These are phyloP conservation scores for Zaprionus bogoriensis DNA, from an alignment of 2,888 invertebrate genomes.

Conservation along the genomic window DNA sequence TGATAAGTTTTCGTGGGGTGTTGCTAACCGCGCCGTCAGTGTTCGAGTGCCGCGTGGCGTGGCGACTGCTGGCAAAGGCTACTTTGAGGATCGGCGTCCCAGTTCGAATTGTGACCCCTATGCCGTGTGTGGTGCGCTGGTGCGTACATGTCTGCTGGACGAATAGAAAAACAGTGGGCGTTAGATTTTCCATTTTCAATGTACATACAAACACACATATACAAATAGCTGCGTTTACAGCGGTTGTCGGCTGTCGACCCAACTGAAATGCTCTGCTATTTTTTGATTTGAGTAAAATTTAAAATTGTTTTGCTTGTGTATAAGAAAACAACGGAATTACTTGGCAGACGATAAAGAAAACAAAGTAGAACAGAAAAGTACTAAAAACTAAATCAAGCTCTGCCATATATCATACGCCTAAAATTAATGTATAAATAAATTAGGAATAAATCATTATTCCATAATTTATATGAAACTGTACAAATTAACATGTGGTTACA, in stretches of 20 bases:
- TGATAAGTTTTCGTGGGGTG: slow-evolving; percentile 87
- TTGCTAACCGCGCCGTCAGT: slow-evolving; percentile 87
- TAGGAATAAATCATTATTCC: slow-evolving; percentile 26
- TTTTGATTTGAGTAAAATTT: slow-evolving; percentile 22
- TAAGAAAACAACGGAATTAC: slow-evolving; percentile 50
- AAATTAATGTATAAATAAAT: slow-evolving; percentile 47
- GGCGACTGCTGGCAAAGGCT: slow-evolving; percentile 88
- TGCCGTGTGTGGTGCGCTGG: slow-evolving; percentile 86
- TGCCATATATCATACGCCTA: slow-evolving; percentile 63
- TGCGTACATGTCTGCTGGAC: slow-evolving; percentile 84
- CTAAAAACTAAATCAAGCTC: slow-evolving; percentile 24
- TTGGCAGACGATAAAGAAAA: slow-evolving; percentile 29
- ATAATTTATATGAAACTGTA: slow-evolving; percentile 24
- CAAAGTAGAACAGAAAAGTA: slow-evolving; percentile 42
- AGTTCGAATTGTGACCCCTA: slow-evolving; percentile 90
- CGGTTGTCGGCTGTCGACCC: not conserved
- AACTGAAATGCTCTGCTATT: slow-evolving; percentile 17
- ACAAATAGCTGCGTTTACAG: slow-evolving; percentile 3
- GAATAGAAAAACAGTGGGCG: slow-evolving; percentile 47
- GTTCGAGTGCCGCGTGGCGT: slow-evolving; percentile 89
- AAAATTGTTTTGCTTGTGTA: slow-evolving; percentile 34
- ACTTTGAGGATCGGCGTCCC: slow-evolving; percentile 91
- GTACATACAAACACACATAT: slow-evolving; percentile 30
- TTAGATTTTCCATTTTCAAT: slow-evolving; percentile 17
- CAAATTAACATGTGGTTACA: slow-evolving; percentile 6